phyloP scores from a whole-genome alignment of 2,113 vertebrate genomes.

The Pycnonotus jocosus region DNA sequence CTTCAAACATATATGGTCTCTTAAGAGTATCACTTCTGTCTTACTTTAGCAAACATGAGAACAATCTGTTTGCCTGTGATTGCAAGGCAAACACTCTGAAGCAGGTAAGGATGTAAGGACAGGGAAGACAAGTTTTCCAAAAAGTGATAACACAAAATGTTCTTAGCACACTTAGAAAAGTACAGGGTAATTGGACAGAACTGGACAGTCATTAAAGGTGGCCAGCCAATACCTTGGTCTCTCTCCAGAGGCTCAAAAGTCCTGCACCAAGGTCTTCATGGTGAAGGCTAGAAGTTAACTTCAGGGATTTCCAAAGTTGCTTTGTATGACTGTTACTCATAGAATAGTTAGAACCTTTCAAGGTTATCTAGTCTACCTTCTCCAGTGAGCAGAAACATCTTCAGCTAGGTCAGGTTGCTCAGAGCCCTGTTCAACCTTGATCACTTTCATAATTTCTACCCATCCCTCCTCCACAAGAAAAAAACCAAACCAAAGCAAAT shows the following conservation, averaged over 20 bases:
- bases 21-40: background rate
- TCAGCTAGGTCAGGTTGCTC: background rate
- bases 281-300: background rate
- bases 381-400: background rate
- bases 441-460: background rate
- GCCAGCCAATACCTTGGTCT: background rate
- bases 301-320: background rate
- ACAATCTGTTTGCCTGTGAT: background rate
- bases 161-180: background rate
- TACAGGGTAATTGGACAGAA: background rate
- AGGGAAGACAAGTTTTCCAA: background rate
- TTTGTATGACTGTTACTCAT: background rate
- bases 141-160: background rate
- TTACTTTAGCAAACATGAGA: background rate
- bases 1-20: background rate
- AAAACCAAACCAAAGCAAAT: fast-evolving
- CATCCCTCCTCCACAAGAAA: background rate
- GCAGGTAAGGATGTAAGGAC: background rate
- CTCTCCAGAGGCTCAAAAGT: background rate
- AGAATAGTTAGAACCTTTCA: background rate
- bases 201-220: background rate
- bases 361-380: background rate
- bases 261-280: background rate
- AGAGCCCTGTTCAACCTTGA: background rate
- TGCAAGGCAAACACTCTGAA: background rate